Evolutionary conservation across 2,797 vertebrate species (phyloP).

Genomic region (Crypturellus tataupa): DNA sequence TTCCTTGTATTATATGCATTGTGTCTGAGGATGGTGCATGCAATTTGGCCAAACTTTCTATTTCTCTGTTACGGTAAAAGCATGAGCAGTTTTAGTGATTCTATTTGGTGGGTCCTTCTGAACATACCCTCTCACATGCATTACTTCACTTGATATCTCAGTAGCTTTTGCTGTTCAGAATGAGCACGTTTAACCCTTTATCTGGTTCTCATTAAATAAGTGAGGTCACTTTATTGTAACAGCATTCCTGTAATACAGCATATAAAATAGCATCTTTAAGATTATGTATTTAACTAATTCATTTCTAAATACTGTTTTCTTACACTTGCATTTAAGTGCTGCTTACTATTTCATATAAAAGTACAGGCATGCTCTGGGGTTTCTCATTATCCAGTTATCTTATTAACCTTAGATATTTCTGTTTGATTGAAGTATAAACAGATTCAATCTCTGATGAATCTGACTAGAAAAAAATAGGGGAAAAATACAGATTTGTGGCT

Average conservation of each 20-base stretch:
- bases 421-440: not conserved
- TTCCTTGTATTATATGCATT: not conserved
- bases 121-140: not conserved
- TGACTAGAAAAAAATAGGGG: not conserved
- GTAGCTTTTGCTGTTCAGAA: not conserved
- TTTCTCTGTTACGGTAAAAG: not conserved
- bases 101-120: not conserved
- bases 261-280: not conserved
- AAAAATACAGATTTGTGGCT: not conserved
- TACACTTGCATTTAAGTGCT: not conserved
- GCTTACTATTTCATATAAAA: not conserved
- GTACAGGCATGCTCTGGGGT: not conserved
- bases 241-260: not conserved
- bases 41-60: not conserved
- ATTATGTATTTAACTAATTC: not conserved
- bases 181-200: not conserved
- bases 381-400: not conserved
- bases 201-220: not conserved
- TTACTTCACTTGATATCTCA: not conserved
- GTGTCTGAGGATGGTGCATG: accelerated
- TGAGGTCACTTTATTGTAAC: not conserved
- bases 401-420: not conserved
- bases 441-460: not conserved
- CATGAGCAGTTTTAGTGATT: not conserved
- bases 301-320: not conserved